Evolutionary conservation across 2,113 vertebrate species (phyloP), one percentile per base, ranked within the genome.

Genomic region (Amazona guildingii): DNA sequence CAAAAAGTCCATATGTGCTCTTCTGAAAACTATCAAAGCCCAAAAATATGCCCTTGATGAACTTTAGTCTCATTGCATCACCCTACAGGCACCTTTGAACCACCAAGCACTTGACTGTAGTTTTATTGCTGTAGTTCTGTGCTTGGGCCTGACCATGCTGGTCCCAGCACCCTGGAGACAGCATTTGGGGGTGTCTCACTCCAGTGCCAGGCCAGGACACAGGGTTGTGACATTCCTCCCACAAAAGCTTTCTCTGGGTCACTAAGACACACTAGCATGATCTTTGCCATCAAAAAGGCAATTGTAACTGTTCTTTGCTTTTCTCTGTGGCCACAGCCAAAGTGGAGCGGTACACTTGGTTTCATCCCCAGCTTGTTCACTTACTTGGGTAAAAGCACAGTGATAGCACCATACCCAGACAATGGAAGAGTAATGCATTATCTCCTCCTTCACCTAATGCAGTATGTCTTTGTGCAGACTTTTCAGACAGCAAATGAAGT

Each of bases 171-270:
- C 27, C 64, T 41, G 54, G 49, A n/a, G 35, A 39, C 35, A 80
- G 35, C 23, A 66, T 9, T 9, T 0, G 0, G 11, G 43, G 25
- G 0, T n/a, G 13, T 66, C 28, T 69, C 44, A 62, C 14, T 4
- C 57, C 4, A 1, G 3, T 1, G 1, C 9, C 35, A 35, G 29
- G 25, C 33, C 64, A 77, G 54, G 44, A 18, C 35, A 33, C 28
- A 29, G 33, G 33, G 17, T 14, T 86, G 29, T 37, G 51, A 17
- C 29, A 12, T 75, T 88, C 37, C 28, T 63, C 15, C 23, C 19
- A 55, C n/a, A 66, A 81, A 82, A 87, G 41, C 19, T 43, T 67
- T 70, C 55, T n/a, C 41, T 67, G 11, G 9, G 6, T 67, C 62
- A 29, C 13, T 49, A 24, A 75, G 43, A 51, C 24, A 39, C 9